Conservation (phyloP, 1,140 invertebrate species). For the Ceratina calcarata region DNA sequence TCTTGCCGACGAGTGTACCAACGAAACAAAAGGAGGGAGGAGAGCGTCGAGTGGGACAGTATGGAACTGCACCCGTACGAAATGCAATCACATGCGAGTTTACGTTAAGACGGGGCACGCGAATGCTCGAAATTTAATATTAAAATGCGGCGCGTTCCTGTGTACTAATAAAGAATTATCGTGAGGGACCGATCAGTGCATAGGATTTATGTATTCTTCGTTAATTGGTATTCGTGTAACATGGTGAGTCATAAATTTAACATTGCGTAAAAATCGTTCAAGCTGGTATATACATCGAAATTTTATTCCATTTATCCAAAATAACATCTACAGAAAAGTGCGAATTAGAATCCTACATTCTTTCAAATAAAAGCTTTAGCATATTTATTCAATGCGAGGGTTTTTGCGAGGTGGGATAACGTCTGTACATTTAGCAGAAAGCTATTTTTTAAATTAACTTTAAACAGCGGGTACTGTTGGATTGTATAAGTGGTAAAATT, state of each 20-base stretch:
- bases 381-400: neutral
- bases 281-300: no score
- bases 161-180: neutral
- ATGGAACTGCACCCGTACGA: conserved; percentile 35
- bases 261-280: no score
- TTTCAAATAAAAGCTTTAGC: no score
- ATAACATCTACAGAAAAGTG: no score
- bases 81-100: conserved; percentile 51
- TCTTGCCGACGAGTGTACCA: conserved; percentile 31
- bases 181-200: neutral
- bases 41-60: conserved; percentile 10
- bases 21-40: conserved; percentile 54
- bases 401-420: neutral
- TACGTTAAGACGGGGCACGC: conserved; percentile 25
- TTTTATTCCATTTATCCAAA: no score
- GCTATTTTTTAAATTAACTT: neutral
- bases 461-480: neutral
- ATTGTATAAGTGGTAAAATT: neutral
- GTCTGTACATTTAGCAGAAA: neutral
- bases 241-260: no score
- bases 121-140: neutral
- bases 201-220: no score
- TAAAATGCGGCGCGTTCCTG: neutral
- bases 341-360: neutral
- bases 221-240: no score